These are phyloP conservation scores for Asarcornis scutulata DNA, from an alignment of 2,113 vertebrate species.

Conservation along the genomic window DNA sequence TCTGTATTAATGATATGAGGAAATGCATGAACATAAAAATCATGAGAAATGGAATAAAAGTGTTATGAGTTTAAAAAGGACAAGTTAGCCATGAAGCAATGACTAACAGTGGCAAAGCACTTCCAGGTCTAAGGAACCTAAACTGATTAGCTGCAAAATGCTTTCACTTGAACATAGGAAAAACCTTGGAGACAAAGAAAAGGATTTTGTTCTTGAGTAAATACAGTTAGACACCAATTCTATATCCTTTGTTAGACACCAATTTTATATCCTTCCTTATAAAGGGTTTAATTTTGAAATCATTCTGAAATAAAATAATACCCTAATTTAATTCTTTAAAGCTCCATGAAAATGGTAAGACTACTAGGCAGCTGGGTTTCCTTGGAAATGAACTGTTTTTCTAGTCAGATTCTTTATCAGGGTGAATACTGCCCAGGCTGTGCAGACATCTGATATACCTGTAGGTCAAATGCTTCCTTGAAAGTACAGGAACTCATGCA, in stretches of 20 bases:
- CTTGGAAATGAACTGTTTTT: neutral
- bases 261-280: neutral
- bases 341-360: neutral
- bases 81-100: neutral
- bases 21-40: neutral
- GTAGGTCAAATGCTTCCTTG: neutral
- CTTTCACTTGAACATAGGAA: neutral
- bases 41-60: neutral
- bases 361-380: neutral
- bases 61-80: neutral
- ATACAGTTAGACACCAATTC: neutral
- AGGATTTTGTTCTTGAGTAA: neutral
- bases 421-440: neutral
- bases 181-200: neutral
- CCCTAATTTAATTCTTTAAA: neutral
- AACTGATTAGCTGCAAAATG: neutral
- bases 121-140: neutral
- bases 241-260: neutral
- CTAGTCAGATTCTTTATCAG: neutral
- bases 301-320: neutral
- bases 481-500: neutral
- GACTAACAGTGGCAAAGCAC: neutral
- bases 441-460: neutral
- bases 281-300: neutral
- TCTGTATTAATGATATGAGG: neutral